A percentile compares a stretch with the other conserved stretches of the same genome.
These are phyloP conservation scores for Empidonax traillii DNA, from an alignment of 2,113 vertebrate genomes.

Conservation along the genomic window DNA sequence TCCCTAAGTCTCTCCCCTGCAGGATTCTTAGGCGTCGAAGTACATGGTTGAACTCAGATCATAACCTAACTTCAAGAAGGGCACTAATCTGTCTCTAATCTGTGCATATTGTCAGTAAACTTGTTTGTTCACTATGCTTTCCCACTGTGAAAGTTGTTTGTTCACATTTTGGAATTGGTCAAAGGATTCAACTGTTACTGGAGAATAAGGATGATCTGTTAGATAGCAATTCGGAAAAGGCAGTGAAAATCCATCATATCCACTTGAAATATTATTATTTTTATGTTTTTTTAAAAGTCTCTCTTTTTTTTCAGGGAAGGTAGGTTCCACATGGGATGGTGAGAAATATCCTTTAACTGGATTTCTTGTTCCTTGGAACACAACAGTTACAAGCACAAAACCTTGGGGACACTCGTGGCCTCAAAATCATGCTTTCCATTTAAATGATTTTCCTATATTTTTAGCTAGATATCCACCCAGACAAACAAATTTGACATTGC, in stretches of 20 bases:
- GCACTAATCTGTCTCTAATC: background rate
- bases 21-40: background rate
- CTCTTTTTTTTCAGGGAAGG: background rate
- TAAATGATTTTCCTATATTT: background rate
- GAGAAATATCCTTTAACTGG: background rate
- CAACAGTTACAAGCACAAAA: background rate
- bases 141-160: background rate
- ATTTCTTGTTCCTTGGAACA: background rate
- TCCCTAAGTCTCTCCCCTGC: background rate
- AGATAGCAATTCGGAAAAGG: background rate
- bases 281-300: background rate
- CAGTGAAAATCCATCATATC: background rate
- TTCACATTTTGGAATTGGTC: background rate
- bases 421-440: background rate
- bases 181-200: background rate
- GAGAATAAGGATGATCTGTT: background rate
- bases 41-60: background rate
- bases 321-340: background rate
- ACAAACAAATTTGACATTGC: background rate
- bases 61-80: rapidly evolving
- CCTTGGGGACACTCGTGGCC: background rate
- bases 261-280: background rate
- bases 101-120: background rate
- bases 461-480: background rate
- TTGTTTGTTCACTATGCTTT: background rate